phyloP scores from a whole-genome alignment of 2,888 invertebrate genomes.

The Tiliacea citrago region DNA sequence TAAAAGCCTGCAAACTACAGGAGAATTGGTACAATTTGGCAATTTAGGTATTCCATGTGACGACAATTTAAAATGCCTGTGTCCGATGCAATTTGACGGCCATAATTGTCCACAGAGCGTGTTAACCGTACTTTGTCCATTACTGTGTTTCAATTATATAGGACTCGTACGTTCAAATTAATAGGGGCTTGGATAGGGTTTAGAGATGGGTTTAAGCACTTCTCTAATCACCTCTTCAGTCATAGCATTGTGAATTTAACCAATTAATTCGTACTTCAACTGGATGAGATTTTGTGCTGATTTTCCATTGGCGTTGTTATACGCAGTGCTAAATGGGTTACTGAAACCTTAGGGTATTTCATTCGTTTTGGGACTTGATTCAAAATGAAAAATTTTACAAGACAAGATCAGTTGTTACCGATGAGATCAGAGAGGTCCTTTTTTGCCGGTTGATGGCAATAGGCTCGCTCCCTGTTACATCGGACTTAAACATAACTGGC shows the following conservation, averaged over 20 bases:
- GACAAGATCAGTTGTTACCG: background rate
- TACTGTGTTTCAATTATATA: conserved; percentile 81
- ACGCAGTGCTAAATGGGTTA: background rate
- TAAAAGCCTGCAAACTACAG: conserved; percentile 45
- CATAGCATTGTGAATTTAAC: conserved; percentile 71
- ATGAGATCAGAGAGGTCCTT: no score
- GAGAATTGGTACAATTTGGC: conserved; percentile 56
- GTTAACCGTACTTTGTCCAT: conserved; percentile 79
- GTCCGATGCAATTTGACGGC: conserved; percentile 77
- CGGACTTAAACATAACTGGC: no score
- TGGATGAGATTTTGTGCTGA: conserved; percentile 28
- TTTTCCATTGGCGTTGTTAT: conserved; percentile 22
- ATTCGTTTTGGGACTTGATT: no score
- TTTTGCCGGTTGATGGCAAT: no score
- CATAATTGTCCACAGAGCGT: conserved; percentile 85
- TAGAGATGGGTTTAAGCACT: conserved; percentile 78
- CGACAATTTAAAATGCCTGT: conserved; percentile 74
- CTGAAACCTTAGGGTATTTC: background rate
- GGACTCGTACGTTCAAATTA: conserved; percentile 79
- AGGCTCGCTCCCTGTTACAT: no score
- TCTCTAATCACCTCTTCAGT: conserved; percentile 81
- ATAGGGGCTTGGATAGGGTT: conserved; percentile 80
- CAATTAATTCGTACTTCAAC: conserved; percentile 71
- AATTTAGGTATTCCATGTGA: conserved; percentile 58
- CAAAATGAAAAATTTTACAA: background rate